These are phyloP conservation scores for Diuraphis noxia DNA, from an alignment of 1,140 invertebrate species.

Conservation along the genomic window DNA sequence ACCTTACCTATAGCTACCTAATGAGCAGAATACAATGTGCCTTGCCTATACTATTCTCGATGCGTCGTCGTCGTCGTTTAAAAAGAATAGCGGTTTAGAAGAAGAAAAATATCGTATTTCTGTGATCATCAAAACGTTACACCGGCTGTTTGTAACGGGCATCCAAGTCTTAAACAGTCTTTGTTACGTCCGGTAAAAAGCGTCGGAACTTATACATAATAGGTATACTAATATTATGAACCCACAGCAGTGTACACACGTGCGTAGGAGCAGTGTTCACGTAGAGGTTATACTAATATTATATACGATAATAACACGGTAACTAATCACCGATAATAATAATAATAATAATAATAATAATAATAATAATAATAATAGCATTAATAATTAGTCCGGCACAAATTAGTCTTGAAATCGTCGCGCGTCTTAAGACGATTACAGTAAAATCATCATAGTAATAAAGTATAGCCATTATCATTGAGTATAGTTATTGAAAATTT, in stretches of 20 bases:
- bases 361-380: slow-evolving; percentile 17
- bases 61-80: neutral
- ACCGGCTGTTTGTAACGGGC: neutral
- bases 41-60: neutral
- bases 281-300: neutral
- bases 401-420: slow-evolving; percentile 34
- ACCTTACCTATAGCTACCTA: neutral
- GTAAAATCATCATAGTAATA: neutral
- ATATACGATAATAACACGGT: neutral
- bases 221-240: neutral
- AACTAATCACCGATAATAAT: neutral
- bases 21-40: neutral
- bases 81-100: neutral
- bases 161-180: slow-evolving; percentile 1
- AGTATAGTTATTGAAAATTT: neutral
- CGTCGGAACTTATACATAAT: neutral
- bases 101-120: neutral
- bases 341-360: neutral
- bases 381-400: slow-evolving; percentile 38
- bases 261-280: neutral
- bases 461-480: too few species aligned
- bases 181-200: slow-evolving; percentile 11
- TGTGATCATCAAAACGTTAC: neutral
- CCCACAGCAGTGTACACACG: neutral
- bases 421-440: neutral